A percentile compares a stretch with the other conserved stretches of the same genome.
Evolutionary conservation across 2,797 vertebrate species (phyloP).

Genomic region (Martes flavigula): DNA sequence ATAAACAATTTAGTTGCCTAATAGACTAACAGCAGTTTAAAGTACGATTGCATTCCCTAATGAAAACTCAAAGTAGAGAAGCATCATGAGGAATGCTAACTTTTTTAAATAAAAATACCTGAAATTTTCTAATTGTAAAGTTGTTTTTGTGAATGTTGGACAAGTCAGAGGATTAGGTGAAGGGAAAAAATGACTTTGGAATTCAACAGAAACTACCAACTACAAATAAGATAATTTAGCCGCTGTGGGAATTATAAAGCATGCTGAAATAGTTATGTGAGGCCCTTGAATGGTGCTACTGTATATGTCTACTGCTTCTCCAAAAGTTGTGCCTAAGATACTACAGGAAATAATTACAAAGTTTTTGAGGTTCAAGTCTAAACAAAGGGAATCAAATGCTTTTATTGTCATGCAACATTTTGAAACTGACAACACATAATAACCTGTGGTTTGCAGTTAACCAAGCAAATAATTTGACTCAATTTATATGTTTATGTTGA

Average conservation of each 20-base stretch:
- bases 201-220: not conserved
- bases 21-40: not conserved
- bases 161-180: not conserved
- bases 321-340: not conserved
- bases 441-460: constrained; percentile 63
- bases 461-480: constrained; percentile 59
- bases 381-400: constrained; percentile 1
- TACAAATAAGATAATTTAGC: not conserved
- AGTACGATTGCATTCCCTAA: not conserved
- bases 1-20: not conserved
- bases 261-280: not conserved
- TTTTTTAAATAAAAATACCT: not conserved
- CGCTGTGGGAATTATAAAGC: not conserved
- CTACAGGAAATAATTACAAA: not conserved
- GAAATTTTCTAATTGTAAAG: not conserved
- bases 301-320: not conserved
- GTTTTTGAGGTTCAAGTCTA: not conserved
- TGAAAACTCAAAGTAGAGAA: constrained; percentile 13
- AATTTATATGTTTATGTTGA: constrained; percentile 33
- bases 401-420: not conserved
- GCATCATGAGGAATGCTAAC: not conserved
- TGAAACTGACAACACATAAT: constrained; percentile 46
- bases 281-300: not conserved
- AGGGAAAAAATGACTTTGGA: not conserved
- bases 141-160: not conserved